Evolutionary conservation across 2,888 invertebrate genomes (phyloP).

Genomic region (Clanis bilineata): DNA sequence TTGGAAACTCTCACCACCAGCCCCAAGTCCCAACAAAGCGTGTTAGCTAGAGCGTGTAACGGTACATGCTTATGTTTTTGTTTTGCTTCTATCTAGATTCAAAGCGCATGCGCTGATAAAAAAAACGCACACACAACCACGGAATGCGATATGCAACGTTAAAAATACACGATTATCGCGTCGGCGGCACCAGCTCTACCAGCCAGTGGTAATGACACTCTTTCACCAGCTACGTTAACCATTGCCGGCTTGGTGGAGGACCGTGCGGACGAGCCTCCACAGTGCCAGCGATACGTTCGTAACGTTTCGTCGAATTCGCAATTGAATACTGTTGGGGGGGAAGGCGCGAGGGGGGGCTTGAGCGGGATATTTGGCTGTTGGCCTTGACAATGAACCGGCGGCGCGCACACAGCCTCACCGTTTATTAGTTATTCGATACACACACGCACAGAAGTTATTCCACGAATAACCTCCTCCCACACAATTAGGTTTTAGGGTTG

Average conservation of each 20-base stretch:
- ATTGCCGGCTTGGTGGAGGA: slow-evolving; percentile 48
- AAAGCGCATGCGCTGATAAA: slow-evolving; percentile 46
- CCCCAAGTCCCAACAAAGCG: neutral
- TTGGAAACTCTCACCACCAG: too few relatives aligned
- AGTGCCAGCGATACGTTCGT: slow-evolving; percentile 49
- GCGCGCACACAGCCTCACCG: slow-evolving; percentile 60
- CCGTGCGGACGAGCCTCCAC: slow-evolving; percentile 36
- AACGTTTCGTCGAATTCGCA: slow-evolving; percentile 61
- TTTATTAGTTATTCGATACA: slow-evolving; percentile 58
- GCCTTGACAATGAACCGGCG: slow-evolving; percentile 81
- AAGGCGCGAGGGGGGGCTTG: slow-evolving; percentile 61
- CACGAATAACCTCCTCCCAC: slow-evolving; percentile 76
- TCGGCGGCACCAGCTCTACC: slow-evolving; percentile 39
- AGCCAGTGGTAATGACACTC: slow-evolving; percentile 28
- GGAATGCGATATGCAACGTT: slow-evolving; percentile 64
- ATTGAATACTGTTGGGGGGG: slow-evolving; percentile 57
- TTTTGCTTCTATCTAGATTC: slow-evolving; percentile 42
- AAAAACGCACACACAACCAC: slow-evolving; percentile 22
- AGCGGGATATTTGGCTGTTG: slow-evolving; percentile 79
- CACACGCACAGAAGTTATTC: slow-evolving; percentile 61
- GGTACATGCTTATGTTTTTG: slow-evolving; percentile 28
- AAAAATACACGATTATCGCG: slow-evolving; percentile 66
- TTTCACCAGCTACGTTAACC: slow-evolving; percentile 36
- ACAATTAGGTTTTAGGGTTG: slow-evolving; percentile 66
- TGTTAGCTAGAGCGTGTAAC: slow-evolving; percentile 23